A percentile compares a stretch with the other conserved stretches of the same genome.
These are phyloP conservation scores for Metaphire vulgaris DNA, from an alignment of 1,140 invertebrate genomes.

Conservation along the genomic window DNA sequence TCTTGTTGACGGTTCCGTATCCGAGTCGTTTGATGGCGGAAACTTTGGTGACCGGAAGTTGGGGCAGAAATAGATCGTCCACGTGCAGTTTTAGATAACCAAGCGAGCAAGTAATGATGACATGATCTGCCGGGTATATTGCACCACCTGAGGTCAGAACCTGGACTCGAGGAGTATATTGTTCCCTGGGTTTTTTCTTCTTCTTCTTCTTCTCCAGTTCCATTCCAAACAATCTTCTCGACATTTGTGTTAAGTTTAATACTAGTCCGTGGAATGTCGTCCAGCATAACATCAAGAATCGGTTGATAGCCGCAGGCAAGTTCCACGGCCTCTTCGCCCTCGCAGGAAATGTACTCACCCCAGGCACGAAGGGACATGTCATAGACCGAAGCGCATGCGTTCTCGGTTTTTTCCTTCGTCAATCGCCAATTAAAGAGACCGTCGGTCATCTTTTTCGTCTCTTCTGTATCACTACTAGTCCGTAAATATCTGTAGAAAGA, in stretches of 20 bases:
- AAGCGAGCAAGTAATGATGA: slow-evolving; percentile 63
- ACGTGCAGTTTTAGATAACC: slow-evolving; percentile 60
- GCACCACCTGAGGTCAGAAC: slow-evolving; percentile 35
- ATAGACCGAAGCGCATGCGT: slow-evolving; percentile 59
- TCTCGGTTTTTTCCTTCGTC: slow-evolving; percentile 62
- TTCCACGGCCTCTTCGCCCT: slow-evolving; percentile 58
- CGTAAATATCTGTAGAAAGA: slow-evolving; percentile 19
- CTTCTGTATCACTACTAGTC: slow-evolving; percentile 29
- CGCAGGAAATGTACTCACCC: slow-evolving; percentile 55
- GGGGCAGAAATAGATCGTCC: slow-evolving; percentile 54
- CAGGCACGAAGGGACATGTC: slow-evolving; percentile 49
- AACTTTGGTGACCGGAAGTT: slow-evolving; percentile 53
- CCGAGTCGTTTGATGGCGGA: slow-evolving; percentile 56
- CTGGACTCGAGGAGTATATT: background rate
- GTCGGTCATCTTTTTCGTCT: slow-evolving; percentile 41
- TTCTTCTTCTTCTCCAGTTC: background rate
- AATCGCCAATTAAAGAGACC: slow-evolving; percentile 62
- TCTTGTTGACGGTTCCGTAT: slow-evolving; percentile 66
- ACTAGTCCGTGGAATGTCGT: slow-evolving; percentile 48
- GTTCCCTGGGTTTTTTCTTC: too few relatives aligned
- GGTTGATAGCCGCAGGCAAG: slow-evolving; percentile 58
- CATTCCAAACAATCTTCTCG: slow-evolving; percentile 33
- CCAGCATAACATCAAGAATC: slow-evolving; percentile 53
- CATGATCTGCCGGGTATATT: slow-evolving; percentile 53
- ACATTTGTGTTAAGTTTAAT: slow-evolving; percentile 55